Evolutionary conservation across 2,888 invertebrate species (phyloP), one percentile per base, ranked within the genome.

Genomic region (Caenorhabditis angaria): DNA sequence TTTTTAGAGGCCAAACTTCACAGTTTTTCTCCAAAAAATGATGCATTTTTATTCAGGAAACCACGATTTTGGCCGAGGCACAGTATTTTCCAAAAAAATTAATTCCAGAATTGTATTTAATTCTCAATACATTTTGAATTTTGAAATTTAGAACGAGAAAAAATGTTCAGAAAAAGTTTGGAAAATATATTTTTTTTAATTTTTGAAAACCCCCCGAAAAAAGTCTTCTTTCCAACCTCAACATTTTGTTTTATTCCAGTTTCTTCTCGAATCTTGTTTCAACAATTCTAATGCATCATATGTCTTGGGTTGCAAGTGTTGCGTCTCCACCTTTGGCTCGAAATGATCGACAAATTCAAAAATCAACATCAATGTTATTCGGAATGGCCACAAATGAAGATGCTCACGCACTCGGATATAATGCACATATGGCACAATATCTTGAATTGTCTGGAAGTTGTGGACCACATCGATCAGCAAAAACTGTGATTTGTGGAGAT

Each of bases 341-440:
- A n/a, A 56, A 56, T 20, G 29, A 56, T 56, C 58, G 20, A 24
- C 48, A 56, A 22, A 47, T 27, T 18, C 48, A 56, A n/a, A 20
- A 32, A n/a, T n/a, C n/a, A 1, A 6, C 27, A 22, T 27, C 25
- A 18, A 61, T 65, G 41, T 29, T 84, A 3, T 65, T 83, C 22
- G 82, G 84, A 64, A 70, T 68, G 70, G 76, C 78, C 55, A 51
- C 32, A 8, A 68, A 70, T n/a, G 68, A 72, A 14, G 73, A 70
- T 4, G 61, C 77, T 1, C 61, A 70, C 0, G 63, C 71, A 0
- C 48, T 71, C 86, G 93, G 94, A 0, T 94, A 94, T 88, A 95
- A 94, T 89, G 94, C 94, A 0, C 88, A 94, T 0, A 94, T 94
- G 94, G 93, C 93, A 0, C 95, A 95, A 85, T 90, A 95, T 74